Percentiles rank a stretch among this genome's conserved stretches.
Conservation (phyloP, 2,888 invertebrate species). For the Sylvicola cinctus region DNA sequence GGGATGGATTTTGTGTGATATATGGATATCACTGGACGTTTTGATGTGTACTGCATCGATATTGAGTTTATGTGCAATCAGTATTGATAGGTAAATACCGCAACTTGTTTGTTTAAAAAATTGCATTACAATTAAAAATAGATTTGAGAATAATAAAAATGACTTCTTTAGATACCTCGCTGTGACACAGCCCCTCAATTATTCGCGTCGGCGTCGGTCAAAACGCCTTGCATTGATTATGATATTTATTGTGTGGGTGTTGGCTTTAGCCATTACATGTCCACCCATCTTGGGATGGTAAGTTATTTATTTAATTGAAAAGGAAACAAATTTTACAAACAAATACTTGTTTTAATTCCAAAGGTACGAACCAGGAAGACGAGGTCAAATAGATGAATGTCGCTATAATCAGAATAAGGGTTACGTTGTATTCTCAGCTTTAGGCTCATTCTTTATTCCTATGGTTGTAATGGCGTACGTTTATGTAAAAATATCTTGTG, state of each 20-base stretch:
- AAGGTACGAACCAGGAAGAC: constrained; percentile 53
- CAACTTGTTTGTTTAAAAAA: background rate
- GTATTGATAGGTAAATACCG: constrained; percentile 45
- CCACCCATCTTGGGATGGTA: constrained; percentile 87
- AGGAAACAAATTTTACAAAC: too few species aligned
- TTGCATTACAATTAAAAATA: background rate
- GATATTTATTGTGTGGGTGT: constrained; percentile 79
- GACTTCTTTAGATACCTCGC: constrained; percentile 50
- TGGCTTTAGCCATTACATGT: constrained; percentile 78
- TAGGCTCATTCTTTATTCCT: constrained; percentile 91
- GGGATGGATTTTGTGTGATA: constrained; percentile 70
- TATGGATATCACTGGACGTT: constrained; percentile 88
- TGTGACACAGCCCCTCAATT: constrained; percentile 81
- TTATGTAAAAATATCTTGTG: constrained; percentile 77
- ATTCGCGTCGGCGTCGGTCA: constrained; percentile 71
- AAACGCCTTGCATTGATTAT: constrained; percentile 70
- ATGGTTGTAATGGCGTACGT: constrained; percentile 90
- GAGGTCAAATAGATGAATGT: constrained; percentile 46
- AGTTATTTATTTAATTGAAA: constrained; percentile 18
- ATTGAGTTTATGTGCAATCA: constrained; percentile 82
- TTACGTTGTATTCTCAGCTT: constrained; percentile 89
- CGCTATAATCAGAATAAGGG: constrained; percentile 78
- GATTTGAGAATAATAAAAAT: background rate
- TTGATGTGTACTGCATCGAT: constrained; percentile 88
- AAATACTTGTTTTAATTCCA: too few species aligned